These are phyloP conservation scores for Calonectris borealis DNA, from an alignment of 2,113 vertebrate species.

Conservation along the genomic window DNA sequence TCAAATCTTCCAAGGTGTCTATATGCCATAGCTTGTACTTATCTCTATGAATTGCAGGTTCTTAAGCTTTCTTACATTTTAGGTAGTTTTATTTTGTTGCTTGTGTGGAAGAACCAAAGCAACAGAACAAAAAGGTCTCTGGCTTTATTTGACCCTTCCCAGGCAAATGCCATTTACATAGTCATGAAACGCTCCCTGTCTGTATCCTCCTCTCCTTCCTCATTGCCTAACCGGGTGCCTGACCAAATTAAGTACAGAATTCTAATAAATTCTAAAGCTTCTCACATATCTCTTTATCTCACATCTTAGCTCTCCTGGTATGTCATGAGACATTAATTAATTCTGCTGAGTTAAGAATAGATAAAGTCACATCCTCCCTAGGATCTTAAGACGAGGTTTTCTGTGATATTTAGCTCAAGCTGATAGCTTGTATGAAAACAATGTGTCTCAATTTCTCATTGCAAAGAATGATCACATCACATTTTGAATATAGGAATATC, in stretches of 20 bases:
- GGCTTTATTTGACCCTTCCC: neutral
- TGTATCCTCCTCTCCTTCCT: neutral
- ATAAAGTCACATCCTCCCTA: neutral
- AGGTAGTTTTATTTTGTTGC: neutral
- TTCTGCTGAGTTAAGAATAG: neutral
- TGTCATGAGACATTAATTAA: neutral
- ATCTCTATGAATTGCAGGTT: neutral
- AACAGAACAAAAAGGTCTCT: neutral
- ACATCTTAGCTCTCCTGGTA: neutral
- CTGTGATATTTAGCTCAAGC: neutral
- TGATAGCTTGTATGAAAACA: neutral
- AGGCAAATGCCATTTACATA: neutral
- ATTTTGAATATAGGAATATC: neutral
- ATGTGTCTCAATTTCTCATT: neutral
- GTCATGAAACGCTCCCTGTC: neutral
- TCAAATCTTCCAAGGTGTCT: neutral
- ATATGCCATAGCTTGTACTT: neutral
- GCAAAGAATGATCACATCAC: neutral
- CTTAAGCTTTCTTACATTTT: neutral
- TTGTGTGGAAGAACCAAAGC: neutral
- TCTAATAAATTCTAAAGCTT: neutral
- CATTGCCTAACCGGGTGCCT: neutral
- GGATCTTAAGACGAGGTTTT: neutral
- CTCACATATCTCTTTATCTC: neutral
- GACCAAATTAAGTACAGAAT: neutral